These are phyloP conservation scores for Hestina assimilis DNA, from an alignment of 1,140 invertebrate species.

Conservation along the genomic window DNA sequence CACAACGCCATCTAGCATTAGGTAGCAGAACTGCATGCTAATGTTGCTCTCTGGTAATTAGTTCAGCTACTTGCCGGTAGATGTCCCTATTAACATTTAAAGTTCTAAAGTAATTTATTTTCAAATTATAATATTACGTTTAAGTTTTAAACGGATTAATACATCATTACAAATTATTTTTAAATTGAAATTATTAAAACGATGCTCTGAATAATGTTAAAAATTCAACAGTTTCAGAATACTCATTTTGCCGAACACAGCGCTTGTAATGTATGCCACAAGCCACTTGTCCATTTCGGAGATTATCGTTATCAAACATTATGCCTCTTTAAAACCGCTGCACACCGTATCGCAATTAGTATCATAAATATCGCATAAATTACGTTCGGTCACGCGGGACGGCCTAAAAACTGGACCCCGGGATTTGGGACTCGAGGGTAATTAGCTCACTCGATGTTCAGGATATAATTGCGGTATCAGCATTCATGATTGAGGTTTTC, in stretches of 20 bases:
- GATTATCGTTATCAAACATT: background rate
- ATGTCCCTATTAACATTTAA: slow-evolving; percentile 2
- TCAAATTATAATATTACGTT: background rate
- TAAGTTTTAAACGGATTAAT: too few relatives aligned
- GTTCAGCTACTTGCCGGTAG: slow-evolving; percentile 22
- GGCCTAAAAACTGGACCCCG: background rate
- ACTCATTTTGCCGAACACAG: background rate
- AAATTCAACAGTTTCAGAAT: too few relatives aligned
- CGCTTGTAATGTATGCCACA: background rate
- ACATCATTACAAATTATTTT: too few relatives aligned
- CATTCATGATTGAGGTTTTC: background rate
- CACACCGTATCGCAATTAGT: slow-evolving; percentile 7
- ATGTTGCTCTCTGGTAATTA: background rate
- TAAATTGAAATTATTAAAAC: too few relatives aligned
- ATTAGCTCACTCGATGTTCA: slow-evolving; percentile 7
- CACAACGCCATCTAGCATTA: slow-evolving; percentile 31
- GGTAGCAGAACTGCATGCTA: background rate
- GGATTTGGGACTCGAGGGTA: slow-evolving; percentile 1
- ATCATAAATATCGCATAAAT: slow-evolving; percentile 9
- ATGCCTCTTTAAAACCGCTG: background rate
- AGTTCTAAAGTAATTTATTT: background rate
- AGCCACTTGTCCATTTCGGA: background rate
- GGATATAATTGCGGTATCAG: slow-evolving; percentile 15
- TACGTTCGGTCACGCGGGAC: slow-evolving; percentile 7
- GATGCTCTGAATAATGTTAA: too few relatives aligned